Base-by-base conservation (phyloP, 2,113 vertebrate species). In the Heterocephalus glaber region DNA sequence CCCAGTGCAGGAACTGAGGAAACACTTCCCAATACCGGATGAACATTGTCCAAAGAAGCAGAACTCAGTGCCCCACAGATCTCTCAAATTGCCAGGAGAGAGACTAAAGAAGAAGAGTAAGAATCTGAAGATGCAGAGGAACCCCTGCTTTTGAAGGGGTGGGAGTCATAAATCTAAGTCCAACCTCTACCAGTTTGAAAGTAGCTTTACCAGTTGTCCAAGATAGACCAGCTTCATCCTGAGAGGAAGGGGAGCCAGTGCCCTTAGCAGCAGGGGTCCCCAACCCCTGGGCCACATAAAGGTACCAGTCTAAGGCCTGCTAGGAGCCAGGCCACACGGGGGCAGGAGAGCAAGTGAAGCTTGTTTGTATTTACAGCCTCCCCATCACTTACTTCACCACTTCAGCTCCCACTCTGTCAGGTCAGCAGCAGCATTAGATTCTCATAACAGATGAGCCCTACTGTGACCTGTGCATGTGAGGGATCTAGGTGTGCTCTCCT, bases 71-170 rank as follows among this genome's bases (percentile, higher is more conserved):
- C 30, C 65, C 56, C 19, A 1, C 26, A 38, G 54, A 35, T 33
- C 74, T 56, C 12, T 33, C 35, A 33, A 58, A 65, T 33, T 38
- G 19, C 8, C 54, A 33, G 14, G 28, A 33, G 52, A 56, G 24
- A 49, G 60, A 30, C 13, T 5, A 30, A 44, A 49, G 30, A 33
- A 3, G 41, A 24, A 52, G 28, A 41, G 35, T 19, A 17, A 56
- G 24, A n/a, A n/a, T 58, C 65, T 61, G 35, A 65, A 41, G 28
- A 17, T 22, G 4, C 3, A 8, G n/a, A 60, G 52, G 68, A 28
- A 54, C 4, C 7, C 56, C 38, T 35, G 7, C 0, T 11, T 9
- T 2, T 3, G 49, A 44, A 10, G 83, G 0, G 60, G 72, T 10
- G 5, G 30, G 41, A 86, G 33, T 52, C 24, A 33, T 63, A 33